Evolutionary conservation across 2,888 invertebrate species (phyloP), one percentile per base, ranked within the genome.

Genomic region (Germaria angustata): DNA sequence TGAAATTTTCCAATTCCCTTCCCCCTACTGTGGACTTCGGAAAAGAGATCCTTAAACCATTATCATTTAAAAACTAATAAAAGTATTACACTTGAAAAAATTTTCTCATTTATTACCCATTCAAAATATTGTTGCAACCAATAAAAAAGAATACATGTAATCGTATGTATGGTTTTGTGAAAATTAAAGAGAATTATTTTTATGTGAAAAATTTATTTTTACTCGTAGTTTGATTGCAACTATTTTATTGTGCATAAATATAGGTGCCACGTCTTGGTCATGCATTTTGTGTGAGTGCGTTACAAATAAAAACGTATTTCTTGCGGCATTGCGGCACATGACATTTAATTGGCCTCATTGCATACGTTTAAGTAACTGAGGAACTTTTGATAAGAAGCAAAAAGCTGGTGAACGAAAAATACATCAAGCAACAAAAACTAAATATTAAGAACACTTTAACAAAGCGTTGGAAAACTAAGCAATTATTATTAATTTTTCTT

Each of bases 311-410:
- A 17, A 15, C 22, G 17, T 13, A 34, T 20, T 20, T 51, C 8
- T 17, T 28, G 28, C 17, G 34, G 28, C 28, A 22, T 15, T 39
- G 55, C 71, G 75, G 65, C 46, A 83, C 73, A 82, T 79, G 82
- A 79, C 79, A 85, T 85, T 85, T 84, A 84, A 85, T 84, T 85
- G 85, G 82, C 84, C 84, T 71, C 84, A 82, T 79, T 85, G 80
- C 76, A 84, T 77, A 57, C 66, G 66, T 39, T 49, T 17, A 17
- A 34, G 9, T 15, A 44, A 66, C 22, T 32, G 41, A 51, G 32
- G 46, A 32, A 46, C 17, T 24, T 22, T 53, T 5, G 34, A 13
- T 5, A 63, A 66, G 20, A 22, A 68, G 32, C 34, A 5, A 44
- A 53, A 8, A 59, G 22, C 15, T 13, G 34, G 15, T 53, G 53